These are phyloP conservation scores for Macrosteles quadrilineatus DNA, from an alignment of 1,140 invertebrate species.

Conservation along the genomic window DNA sequence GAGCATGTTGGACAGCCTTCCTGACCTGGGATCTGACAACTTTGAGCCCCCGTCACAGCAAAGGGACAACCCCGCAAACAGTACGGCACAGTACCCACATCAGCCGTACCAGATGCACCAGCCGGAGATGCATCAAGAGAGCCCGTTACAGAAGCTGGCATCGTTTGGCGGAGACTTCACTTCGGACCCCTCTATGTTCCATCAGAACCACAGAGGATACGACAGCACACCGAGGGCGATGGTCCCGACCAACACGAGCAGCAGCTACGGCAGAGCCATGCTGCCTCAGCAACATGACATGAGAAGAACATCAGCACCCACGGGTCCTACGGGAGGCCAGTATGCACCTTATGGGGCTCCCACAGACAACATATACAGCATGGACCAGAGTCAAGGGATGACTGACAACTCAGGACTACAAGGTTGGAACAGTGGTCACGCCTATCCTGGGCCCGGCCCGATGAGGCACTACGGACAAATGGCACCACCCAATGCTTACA, in stretches of 20 bases:
- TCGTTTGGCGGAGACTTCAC: slow-evolving; percentile 63
- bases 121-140: slow-evolving; percentile 63
- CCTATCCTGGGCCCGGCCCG: slow-evolving; percentile 57
- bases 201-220: slow-evolving; percentile 57
- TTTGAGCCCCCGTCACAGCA: slow-evolving; percentile 57
- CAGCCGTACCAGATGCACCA: slow-evolving; percentile 44
- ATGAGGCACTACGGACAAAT: slow-evolving; percentile 59
- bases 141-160: slow-evolving; percentile 74
- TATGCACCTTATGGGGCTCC: slow-evolving; percentile 60
- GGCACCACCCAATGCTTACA: slow-evolving; percentile 56
- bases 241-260: slow-evolving; percentile 33
- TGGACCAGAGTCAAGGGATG: slow-evolving; percentile 68
- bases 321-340: slow-evolving; percentile 51
- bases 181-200: slow-evolving; percentile 57
- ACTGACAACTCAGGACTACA: slow-evolving; percentile 48
- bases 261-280: slow-evolving; percentile 49
- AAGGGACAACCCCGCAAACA: slow-evolving; percentile 34
- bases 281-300: slow-evolving; percentile 51
- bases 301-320: slow-evolving; percentile 55
- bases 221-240: slow-evolving; percentile 42
- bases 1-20: slow-evolving; percentile 83
- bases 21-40: slow-evolving; percentile 75
- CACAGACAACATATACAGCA: slow-evolving; percentile 70
- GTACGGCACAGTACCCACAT: slow-evolving; percentile 47
- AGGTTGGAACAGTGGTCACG: slow-evolving; percentile 52